Conservation (phyloP, 1,140 invertebrate species). For the Coelopa frigida region DNA sequence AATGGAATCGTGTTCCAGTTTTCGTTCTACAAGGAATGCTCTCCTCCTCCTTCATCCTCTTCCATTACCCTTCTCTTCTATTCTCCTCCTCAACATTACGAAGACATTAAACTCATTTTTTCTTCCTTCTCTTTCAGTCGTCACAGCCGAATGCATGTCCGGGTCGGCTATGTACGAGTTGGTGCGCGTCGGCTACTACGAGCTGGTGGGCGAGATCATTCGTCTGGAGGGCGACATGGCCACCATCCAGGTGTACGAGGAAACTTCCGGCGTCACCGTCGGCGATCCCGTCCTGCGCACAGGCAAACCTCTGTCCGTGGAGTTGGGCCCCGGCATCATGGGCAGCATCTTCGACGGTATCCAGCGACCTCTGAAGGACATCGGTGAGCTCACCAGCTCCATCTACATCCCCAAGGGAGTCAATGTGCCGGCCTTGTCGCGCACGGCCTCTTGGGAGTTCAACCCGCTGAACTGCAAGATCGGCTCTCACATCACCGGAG, state of each 20-base stretch:
- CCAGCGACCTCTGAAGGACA: constrained; percentile 95
- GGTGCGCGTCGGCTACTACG: constrained; percentile 95
- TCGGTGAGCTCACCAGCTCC: constrained; percentile 84
- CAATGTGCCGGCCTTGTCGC: constrained; percentile 85
- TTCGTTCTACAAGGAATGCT: too few species aligned
- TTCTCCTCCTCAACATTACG: not conserved
- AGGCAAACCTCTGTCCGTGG: constrained; percentile 90
- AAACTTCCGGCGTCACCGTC: constrained; percentile 98
- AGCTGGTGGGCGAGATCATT: constrained; percentile 99
- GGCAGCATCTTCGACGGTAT: constrained; percentile 99
- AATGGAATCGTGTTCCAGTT: too few species aligned
- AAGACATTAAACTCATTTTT: not conserved
- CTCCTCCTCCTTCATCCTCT: constrained; percentile 24
- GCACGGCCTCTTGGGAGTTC: constrained; percentile 86
- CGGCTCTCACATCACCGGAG: constrained; percentile 94
- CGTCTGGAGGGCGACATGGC: constrained; percentile 98
- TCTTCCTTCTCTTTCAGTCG: constrained; percentile 61
- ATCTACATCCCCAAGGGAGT: constrained; percentile 99
- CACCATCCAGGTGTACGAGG: constrained; percentile 98
- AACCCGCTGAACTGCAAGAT: constrained; percentile 79
- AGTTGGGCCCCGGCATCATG: constrained; percentile 98
- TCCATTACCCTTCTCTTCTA: not conserved
- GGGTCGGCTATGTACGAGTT: constrained; percentile 99
- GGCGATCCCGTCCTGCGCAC: constrained; percentile 98
- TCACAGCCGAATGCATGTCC: constrained; percentile 98